Evolutionary conservation across 2,888 invertebrate genomes (phyloP).

Genomic region (Trachelus tabidus): DNA sequence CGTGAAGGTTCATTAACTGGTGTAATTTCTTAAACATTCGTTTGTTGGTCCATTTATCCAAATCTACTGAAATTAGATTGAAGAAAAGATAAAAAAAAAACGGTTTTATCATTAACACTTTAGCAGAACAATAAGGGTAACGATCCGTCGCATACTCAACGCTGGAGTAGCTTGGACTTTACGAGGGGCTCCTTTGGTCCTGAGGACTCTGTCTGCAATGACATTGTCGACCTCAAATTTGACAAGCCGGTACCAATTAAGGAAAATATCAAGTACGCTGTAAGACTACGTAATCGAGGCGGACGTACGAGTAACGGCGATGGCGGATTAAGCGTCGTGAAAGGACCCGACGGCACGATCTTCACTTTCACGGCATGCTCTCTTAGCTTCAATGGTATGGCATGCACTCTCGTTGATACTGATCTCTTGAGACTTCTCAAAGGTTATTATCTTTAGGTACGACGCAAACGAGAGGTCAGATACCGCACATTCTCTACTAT

Average conservation of each 20-base stretch:
- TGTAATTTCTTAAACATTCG: too few species aligned
- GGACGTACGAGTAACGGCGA: conserved; percentile 95
- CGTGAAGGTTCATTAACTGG: too few species aligned
- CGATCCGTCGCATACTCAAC: conserved; percentile 74
- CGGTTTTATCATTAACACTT: conserved; percentile 13
- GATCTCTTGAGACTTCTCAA: neutral
- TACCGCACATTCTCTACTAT: conserved; percentile 92
- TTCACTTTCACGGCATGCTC: conserved; percentile 93
- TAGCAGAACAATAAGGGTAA: conserved; percentile 69
- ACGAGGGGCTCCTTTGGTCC: conserved; percentile 86
- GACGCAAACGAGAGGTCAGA: conserved; percentile 92
- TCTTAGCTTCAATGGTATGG: conserved; percentile 87
- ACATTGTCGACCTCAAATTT: conserved; percentile 91
- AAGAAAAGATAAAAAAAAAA: neutral
- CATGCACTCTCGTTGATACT: neutral
- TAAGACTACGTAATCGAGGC: conserved; percentile 89
- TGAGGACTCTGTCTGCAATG: conserved; percentile 83
- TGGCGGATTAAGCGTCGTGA: conserved; percentile 87
- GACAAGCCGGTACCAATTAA: conserved; percentile 88
- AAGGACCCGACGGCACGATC: conserved; percentile 91
- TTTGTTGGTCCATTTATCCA: too few species aligned
- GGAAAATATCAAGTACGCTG: conserved; percentile 90
- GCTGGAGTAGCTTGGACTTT: conserved; percentile 90
- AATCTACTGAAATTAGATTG: too few species aligned
- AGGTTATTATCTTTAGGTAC: conserved; percentile 68